These are phyloP conservation scores for Malurus alboscapulatus DNA, from an alignment of 2,113 vertebrate genomes.

Conservation along the genomic window DNA sequence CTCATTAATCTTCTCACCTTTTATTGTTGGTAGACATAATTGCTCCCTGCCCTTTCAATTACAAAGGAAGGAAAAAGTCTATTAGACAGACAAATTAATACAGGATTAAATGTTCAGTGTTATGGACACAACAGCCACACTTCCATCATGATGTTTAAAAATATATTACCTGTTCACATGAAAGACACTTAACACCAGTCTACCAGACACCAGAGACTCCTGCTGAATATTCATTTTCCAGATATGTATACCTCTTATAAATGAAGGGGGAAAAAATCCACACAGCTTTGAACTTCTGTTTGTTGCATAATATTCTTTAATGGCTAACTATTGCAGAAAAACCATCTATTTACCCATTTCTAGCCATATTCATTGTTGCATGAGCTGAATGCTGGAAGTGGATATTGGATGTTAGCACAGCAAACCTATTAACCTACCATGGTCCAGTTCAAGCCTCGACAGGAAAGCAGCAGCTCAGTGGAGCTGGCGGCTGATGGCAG, in stretches of 20 bases:
- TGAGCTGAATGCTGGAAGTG: background rate
- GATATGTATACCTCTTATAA: background rate
- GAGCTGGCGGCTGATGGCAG: background rate
- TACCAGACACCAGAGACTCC: background rate
- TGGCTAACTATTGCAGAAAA: background rate
- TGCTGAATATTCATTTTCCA: background rate
- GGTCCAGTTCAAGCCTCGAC: fast-evolving
- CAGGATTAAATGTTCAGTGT: background rate
- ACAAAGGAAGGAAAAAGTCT: background rate
- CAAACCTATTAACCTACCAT: background rate
- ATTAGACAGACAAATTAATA: background rate
- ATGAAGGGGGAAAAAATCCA: background rate
- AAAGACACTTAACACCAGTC: background rate
- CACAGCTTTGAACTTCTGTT: background rate
- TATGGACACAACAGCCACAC: background rate
- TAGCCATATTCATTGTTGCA: background rate
- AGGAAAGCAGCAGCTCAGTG: background rate
- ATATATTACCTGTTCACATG: background rate
- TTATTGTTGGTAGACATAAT: constrained; percentile 13
- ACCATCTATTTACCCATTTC: background rate
- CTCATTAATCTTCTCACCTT: constrained; percentile 20
- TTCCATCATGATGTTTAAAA: background rate
- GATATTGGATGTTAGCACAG: background rate
- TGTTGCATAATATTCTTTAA: background rate
- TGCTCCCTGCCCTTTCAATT: constrained; percentile 5